Evolutionary conservation across 2,888 invertebrate species (phyloP), one percentile per base, ranked within the genome.

Genomic region (Macaria notata): DNA sequence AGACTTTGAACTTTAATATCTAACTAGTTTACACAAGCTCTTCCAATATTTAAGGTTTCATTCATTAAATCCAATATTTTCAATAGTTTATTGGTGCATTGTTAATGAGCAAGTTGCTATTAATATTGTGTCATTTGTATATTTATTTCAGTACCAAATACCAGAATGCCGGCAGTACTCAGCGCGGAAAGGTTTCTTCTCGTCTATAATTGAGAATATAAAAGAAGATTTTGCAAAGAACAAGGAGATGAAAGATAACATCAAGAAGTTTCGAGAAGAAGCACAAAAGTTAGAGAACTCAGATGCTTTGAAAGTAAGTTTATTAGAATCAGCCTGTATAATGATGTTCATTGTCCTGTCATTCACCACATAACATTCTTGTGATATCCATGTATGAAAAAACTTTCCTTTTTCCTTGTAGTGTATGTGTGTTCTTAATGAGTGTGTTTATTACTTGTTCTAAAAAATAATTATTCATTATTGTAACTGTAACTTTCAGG

Each of bases 211-310:
- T 61, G 97, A 98, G 53, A 99, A 99, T 81, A 95, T 99, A 63
- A 96, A 95, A 81, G 97, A 98, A 72, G 99, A 99, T 79, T 95
- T 99, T 81, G 95, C 95, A 9, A 98, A 98, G 81, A 99, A 98
- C 86, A 99, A 99, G 84, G 99, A 99, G 81, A 98, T 99, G 96
- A 98, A 99, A 85, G 98, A 99, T 63, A 98, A 95, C 68, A 93
- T 99, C 58, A 97, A 97, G 73, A 99, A 98, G 82, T 99, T 99
- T 78, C 92, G 98, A 60, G 96, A 98, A 86, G 99, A 99, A 89
- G 97, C 98, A n/a, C 95, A 98, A 68, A 98, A 98, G 89, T 86
- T 99, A 36, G 99, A 99, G 84, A 97, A 99, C 77, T 98, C 99
- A 0, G 99, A 99, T 53, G 98, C 99, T 0, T 85, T 99, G 57